Base-by-base conservation (phyloP, 2,888 invertebrate species). In the Megaustenia siamemsis region DNA sequence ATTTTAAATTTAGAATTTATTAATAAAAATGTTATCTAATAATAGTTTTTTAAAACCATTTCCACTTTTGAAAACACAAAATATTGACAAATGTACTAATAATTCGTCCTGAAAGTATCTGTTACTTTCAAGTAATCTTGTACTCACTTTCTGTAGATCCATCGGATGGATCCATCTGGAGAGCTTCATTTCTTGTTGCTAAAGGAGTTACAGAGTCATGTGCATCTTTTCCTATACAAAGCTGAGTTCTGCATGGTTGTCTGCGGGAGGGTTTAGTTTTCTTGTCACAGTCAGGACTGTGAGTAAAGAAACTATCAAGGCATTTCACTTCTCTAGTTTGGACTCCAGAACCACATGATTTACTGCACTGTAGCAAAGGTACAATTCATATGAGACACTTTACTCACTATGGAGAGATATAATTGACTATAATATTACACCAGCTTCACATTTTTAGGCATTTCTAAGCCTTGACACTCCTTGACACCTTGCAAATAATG, bases 301-400 rank as follows among this genome's bases (percentile, higher is more conserved):
- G 71, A 28, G 38, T 73, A 35, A 84, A 53, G 3, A 56, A 71
- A 21, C 73, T 77, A 49, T 86, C 75, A 83, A 95, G 94, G 91
- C 96, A 96, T 85, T 96, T 95, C 15, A 96, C 96, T 79, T 96
- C 96, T 32, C 97, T 95, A 75, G 95, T 95, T 94, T 95, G 96
- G 92, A 92, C 95, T 87, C 94, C 96, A 92, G 93, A 92, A 15
- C 95, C 95, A 89, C 95, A 95, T 35, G 93, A 89, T 38, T 93
- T 93, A 12, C 95, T 94, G 88, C 95, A 95, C 95, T 95, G 90
- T 43, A 91, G 90, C 18, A 63, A 12, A 63, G 8, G n/a, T n/a
- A 60, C 8, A 45, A 45, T 45, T 45, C 45, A 10, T 45, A 12
- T 45, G 8, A 45, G 45, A 45, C 12, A 45, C n/a, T n/a, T n/a